These are phyloP conservation scores for Oligia strigilis DNA, from an alignment of 2,888 invertebrate species.

Conservation along the genomic window DNA sequence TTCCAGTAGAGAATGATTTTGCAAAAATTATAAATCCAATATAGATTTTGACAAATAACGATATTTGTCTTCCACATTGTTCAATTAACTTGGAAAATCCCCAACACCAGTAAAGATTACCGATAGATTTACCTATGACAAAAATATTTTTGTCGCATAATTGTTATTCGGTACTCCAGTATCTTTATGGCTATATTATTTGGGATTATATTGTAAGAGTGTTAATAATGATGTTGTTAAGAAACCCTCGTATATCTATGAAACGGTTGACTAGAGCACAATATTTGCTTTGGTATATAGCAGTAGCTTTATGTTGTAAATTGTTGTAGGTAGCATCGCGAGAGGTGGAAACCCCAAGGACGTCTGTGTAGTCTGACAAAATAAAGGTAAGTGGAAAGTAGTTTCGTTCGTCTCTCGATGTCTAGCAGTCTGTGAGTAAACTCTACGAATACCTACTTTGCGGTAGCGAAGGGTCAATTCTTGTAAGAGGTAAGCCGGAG, in stretches of 20 bases:
- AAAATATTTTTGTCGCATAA: background rate
- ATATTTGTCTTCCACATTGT: background rate
- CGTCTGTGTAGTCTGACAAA: background rate
- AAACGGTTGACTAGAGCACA: conserved; percentile 16
- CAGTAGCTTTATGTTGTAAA: conserved; percentile 42
- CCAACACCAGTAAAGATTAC: conserved; percentile 34
- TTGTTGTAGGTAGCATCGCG: background rate
- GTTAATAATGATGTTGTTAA: background rate
- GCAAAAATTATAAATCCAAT: background rate
- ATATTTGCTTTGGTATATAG: conserved; percentile 48
- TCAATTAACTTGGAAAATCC: too few species aligned
- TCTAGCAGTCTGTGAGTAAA: background rate
- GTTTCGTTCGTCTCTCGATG: background rate
- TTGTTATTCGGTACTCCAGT: conserved; percentile 19
- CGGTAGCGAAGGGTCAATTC: too few species aligned
- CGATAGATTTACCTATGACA: conserved; percentile 11
- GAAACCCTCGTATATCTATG: conserved; percentile 19
- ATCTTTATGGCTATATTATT: conserved; percentile 48
- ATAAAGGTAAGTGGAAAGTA: background rate
- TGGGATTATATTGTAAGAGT: conserved; percentile 39
- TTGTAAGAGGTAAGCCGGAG: too few species aligned
- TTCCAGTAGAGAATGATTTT: background rate
- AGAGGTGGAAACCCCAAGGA: conserved; percentile 24
- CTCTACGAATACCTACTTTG: too few species aligned
- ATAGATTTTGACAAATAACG: background rate